These are phyloP conservation scores for Perca flavescens DNA, from an alignment of 2,113 vertebrate species.

Conservation along the genomic window DNA sequence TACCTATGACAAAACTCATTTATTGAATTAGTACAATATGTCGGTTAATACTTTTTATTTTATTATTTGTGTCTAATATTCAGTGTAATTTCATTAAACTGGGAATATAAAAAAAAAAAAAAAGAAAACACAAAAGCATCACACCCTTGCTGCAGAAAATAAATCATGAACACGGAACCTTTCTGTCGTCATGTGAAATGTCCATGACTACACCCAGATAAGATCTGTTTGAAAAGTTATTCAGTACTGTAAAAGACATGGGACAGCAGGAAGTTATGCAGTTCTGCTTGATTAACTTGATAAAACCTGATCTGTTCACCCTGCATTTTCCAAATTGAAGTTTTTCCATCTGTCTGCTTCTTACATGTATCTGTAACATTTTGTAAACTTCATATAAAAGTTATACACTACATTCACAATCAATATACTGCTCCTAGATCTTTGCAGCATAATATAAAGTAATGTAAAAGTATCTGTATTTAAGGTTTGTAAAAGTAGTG, in stretches of 20 bases:
- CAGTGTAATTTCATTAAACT: neutral
- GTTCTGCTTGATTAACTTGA: neutral
- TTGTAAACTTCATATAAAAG: neutral
- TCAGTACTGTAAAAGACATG: neutral
- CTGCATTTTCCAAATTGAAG: neutral
- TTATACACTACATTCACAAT: neutral
- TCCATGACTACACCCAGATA: conserved; percentile 32
- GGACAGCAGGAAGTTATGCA: conserved; percentile 6
- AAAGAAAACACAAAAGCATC: neutral
- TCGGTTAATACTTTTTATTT: neutral
- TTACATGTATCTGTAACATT: neutral
- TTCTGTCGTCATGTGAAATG: conserved; percentile 52
- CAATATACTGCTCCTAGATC: neutral
- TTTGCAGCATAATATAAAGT: too few relatives aligned
- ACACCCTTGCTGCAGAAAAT: conserved; percentile 2
- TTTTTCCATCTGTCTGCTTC: too few relatives aligned
- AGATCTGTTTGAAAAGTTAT: conserved; percentile 1
- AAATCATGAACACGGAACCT: conserved; percentile 12
- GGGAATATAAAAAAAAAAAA: too few relatives aligned
- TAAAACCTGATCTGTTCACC: conserved; percentile 1
- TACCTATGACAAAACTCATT: neutral
- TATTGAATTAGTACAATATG: neutral
- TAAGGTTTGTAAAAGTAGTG: too few relatives aligned
- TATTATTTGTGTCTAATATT: neutral
- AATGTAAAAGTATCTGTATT: too few relatives aligned